Conservation (phyloP, 2,113 vertebrate genomes). For the Nothocercus julius region DNA sequence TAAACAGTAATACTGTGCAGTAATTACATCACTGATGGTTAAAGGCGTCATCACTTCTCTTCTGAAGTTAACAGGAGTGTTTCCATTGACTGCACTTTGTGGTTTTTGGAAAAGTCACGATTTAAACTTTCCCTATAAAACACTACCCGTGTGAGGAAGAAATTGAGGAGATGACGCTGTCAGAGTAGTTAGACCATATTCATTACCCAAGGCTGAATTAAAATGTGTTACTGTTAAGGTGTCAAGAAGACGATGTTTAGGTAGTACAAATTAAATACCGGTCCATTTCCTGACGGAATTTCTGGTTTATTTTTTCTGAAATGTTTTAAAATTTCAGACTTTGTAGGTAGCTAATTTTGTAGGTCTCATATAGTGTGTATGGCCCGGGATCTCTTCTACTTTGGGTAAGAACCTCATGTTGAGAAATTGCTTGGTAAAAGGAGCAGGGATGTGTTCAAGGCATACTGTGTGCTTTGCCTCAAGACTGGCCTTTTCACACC, state of each 20-base stretch:
- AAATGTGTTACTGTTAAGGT: background rate
- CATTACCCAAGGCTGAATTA: background rate
- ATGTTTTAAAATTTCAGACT: background rate
- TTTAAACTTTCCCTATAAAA: background rate
- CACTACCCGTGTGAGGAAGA: background rate
- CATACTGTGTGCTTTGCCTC: background rate
- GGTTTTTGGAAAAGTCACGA: background rate
- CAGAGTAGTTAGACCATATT: background rate
- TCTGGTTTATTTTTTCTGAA: background rate
- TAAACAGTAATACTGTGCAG: background rate
- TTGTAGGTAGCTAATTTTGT: background rate
- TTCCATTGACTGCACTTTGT: background rate
- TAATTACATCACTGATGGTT: background rate
- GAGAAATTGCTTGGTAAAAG: background rate
- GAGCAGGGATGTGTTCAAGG: background rate
- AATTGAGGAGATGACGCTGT: constrained; percentile 42
- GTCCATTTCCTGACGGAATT: background rate
- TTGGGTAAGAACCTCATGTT: background rate
- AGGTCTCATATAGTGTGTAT: background rate
- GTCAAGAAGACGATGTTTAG: background rate
- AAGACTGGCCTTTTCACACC: background rate
- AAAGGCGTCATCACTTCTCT: background rate
- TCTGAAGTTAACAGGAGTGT: background rate
- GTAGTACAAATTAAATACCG: background rate
- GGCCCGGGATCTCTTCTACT: background rate